These are phyloP conservation scores for Oligia fasciuncula DNA, from an alignment of 2,888 invertebrate genomes.

Conservation along the genomic window DNA sequence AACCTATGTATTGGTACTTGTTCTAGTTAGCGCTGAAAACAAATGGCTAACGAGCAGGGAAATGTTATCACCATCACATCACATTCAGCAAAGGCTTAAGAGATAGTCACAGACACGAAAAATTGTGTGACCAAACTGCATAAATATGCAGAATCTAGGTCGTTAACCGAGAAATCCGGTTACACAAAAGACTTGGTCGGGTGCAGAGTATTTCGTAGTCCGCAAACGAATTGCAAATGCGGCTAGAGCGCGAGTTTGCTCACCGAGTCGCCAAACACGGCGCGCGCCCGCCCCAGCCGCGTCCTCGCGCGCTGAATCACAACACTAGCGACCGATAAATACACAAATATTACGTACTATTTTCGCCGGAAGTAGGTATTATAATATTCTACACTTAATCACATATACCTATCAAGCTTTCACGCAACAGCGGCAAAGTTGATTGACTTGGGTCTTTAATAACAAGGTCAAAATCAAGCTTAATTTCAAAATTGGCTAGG, in stretches of 20 bases:
- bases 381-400: slow-evolving; percentile 12
- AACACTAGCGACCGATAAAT: slow-evolving; percentile 48
- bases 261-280: slow-evolving; percentile 81
- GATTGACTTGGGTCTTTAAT: slow-evolving; percentile 13
- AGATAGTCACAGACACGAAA: slow-evolving; percentile 73
- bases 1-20: background rate
- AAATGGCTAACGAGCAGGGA: slow-evolving; percentile 30
- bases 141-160: slow-evolving; percentile 84
- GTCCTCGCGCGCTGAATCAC: slow-evolving; percentile 47
- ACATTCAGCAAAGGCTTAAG: slow-evolving; percentile 59
- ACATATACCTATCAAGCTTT: slow-evolving; percentile 5
- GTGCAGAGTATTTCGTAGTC: slow-evolving; percentile 83
- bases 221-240: slow-evolving; percentile 84
- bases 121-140: slow-evolving; percentile 80
- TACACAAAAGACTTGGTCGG: slow-evolving; percentile 84
- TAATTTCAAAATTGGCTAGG: background rate
- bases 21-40: slow-evolving; percentile 7
- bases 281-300: slow-evolving; percentile 43
- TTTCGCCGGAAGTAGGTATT: background rate
- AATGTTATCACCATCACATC: slow-evolving; percentile 51
- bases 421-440: slow-evolving; percentile 23
- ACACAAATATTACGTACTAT: slow-evolving; percentile 33
- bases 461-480: slow-evolving; percentile 7
- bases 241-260: slow-evolving; percentile 79
- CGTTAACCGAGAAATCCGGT: slow-evolving; percentile 85